These are phyloP conservation scores for Aix galericulata DNA, from an alignment of 2,113 vertebrate species.

Conservation along the genomic window DNA sequence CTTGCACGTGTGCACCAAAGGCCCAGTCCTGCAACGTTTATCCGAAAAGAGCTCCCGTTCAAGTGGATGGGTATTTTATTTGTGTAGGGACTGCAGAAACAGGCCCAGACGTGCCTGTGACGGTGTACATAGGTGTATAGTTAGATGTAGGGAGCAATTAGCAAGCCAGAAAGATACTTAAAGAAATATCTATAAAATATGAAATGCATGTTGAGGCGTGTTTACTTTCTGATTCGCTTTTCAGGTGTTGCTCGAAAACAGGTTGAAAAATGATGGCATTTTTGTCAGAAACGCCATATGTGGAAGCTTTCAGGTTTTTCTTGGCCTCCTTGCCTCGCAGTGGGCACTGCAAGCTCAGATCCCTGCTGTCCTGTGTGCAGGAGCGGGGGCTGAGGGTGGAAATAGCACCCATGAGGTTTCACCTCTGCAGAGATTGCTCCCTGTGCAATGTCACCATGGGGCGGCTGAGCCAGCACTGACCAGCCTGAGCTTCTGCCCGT, in stretches of 20 bases:
- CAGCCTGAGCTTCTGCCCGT: not conserved
- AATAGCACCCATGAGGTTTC: not conserved
- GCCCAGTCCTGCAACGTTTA: slow-evolving; percentile 10
- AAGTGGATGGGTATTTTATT: not conserved
- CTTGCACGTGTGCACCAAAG: not conserved
- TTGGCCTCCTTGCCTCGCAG: not conserved
- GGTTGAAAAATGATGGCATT: not conserved
- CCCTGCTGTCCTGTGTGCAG: not conserved
- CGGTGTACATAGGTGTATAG: slow-evolving; percentile 35
- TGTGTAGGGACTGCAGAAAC: slow-evolving; percentile 6
- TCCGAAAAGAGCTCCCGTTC: not conserved
- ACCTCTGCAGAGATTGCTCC: rapidly evolving
- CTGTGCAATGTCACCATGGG: not conserved
- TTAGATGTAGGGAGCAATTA: not conserved
- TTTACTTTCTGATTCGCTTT: not conserved
- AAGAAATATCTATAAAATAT: not conserved
- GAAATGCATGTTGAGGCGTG: not conserved
- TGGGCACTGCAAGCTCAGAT: not conserved
- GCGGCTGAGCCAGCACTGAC: not conserved
- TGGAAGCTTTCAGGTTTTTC: not conserved
- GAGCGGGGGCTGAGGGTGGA: not conserved
- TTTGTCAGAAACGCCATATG: not conserved
- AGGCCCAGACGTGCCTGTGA: not conserved
- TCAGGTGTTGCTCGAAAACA: not conserved
- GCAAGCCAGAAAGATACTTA: not conserved